These are phyloP conservation scores for Cercopithecus mona DNA, from an alignment of 2,113 vertebrate species.

Conservation along the genomic window DNA sequence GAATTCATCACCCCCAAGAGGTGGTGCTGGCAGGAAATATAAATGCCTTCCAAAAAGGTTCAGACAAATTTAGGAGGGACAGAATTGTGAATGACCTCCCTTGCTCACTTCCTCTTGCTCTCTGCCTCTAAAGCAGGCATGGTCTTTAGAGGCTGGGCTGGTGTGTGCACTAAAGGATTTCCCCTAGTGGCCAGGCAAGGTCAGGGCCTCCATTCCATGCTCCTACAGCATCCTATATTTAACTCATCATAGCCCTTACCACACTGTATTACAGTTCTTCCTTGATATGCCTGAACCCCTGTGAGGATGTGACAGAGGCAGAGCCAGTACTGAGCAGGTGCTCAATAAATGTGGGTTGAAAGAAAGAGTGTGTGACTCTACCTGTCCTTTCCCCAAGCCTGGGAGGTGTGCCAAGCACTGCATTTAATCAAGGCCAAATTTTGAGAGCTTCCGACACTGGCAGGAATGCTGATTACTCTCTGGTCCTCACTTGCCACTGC, in stretches of 20 bases:
- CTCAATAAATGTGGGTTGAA: background rate
- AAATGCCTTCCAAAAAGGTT: conserved; percentile 68
- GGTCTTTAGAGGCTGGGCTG: background rate
- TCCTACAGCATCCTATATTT: background rate
- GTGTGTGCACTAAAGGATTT: background rate
- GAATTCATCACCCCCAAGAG: conserved; percentile 75
- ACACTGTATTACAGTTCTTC: background rate
- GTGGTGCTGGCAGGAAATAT: conserved; percentile 66
- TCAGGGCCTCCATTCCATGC: background rate
- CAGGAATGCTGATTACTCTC: background rate
- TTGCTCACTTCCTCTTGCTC: background rate
- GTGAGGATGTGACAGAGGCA: background rate
- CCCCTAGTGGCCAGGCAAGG: background rate
- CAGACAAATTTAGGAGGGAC: conserved; percentile 71
- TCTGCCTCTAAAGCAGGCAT: conserved; percentile 14
- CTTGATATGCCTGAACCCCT: background rate
- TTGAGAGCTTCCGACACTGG: background rate
- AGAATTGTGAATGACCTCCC: conserved; percentile 62
- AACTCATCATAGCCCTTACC: background rate
- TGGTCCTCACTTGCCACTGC: background rate
- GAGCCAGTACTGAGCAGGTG: background rate
- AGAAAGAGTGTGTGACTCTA: background rate
- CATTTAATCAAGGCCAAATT: background rate
- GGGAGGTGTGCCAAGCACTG: background rate
- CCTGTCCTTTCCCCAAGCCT: no score